These are phyloP conservation scores for Tetanocera ferruginea DNA, from an alignment of 2,888 invertebrate species.

Conservation along the genomic window DNA sequence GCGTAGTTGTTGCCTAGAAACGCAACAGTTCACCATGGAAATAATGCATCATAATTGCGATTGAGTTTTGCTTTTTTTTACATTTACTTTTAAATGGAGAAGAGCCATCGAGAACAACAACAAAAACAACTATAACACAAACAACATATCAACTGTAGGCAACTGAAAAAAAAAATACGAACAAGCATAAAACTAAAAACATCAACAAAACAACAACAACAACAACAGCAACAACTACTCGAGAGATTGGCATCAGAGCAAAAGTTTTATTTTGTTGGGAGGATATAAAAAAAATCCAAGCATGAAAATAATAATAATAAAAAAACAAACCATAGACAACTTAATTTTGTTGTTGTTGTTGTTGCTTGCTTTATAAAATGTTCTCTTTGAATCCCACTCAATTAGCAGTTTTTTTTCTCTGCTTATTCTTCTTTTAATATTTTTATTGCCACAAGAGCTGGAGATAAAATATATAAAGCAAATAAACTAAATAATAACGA, in stretches of 20 bases:
- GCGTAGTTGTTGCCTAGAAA: conserved; percentile 59
- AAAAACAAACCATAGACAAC: background rate
- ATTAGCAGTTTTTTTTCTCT: conserved; percentile 50
- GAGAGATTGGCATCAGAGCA: background rate
- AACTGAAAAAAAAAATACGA: background rate
- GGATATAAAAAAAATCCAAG: too few species aligned
- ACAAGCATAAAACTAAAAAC: background rate
- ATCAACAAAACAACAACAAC: background rate
- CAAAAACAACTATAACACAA: conserved; percentile 11
- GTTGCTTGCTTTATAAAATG: conserved; percentile 43
- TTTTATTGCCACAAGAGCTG: background rate
- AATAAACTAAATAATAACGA: conserved; percentile 13
- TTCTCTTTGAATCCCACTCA: conserved; percentile 63
- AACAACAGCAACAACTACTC: background rate
- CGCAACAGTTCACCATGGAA: conserved; percentile 69
- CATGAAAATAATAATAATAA: too few species aligned
- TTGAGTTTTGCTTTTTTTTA: conserved; percentile 59
- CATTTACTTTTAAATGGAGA: too few species aligned
- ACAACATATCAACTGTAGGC: background rate
- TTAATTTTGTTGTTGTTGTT: conserved; percentile 21
- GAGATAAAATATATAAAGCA: conserved; percentile 14
- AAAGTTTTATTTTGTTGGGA: conserved; percentile 13
- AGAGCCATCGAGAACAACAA: conserved; percentile 13
- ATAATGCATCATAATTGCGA: conserved; percentile 68
- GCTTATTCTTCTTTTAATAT: conserved; percentile 1